Conservation (phyloP, 2,888 invertebrate species). For the Shargacucullia verbasci region DNA sequence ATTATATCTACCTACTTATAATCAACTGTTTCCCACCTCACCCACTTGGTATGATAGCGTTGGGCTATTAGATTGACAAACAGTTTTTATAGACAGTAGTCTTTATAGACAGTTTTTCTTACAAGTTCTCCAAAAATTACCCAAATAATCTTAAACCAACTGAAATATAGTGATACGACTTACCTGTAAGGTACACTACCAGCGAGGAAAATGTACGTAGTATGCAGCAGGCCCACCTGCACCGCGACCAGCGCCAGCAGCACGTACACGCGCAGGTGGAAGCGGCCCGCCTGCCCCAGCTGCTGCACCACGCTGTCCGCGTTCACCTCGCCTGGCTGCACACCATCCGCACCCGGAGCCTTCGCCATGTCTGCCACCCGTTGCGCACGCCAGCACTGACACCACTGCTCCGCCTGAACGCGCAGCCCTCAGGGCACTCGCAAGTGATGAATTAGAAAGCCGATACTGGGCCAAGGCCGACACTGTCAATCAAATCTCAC, state of each 20-base stretch:
- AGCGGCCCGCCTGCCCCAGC: constrained; percentile 77
- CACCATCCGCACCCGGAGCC: not conserved
- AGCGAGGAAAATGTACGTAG: constrained; percentile 89
- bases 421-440: constrained; percentile 38
- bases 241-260: constrained; percentile 80
- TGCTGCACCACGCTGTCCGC: constrained; percentile 60
- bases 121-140: no score
- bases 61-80: no score
- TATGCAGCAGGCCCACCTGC: constrained; percentile 87
- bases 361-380: constrained; percentile 17
- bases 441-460: constrained; percentile 60
- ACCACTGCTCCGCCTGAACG: constrained; percentile 19
- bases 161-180: constrained; percentile 14
- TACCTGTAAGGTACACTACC: constrained; percentile 89
- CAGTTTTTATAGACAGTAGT: no score
- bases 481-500: constrained; percentile 53
- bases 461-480: constrained; percentile 59
- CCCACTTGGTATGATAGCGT: no score
- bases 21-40: no score
- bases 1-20: no score
- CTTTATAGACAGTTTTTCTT: no score
- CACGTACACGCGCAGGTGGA: constrained; percentile 70
- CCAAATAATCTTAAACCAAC: no score
- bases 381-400: constrained; percentile 13
- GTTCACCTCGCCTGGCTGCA: constrained; percentile 60